Percentiles rank a stretch among this genome's conserved stretches.
Conservation (phyloP, 2,888 invertebrate genomes). For the Pharmacophagus antenor region DNA sequence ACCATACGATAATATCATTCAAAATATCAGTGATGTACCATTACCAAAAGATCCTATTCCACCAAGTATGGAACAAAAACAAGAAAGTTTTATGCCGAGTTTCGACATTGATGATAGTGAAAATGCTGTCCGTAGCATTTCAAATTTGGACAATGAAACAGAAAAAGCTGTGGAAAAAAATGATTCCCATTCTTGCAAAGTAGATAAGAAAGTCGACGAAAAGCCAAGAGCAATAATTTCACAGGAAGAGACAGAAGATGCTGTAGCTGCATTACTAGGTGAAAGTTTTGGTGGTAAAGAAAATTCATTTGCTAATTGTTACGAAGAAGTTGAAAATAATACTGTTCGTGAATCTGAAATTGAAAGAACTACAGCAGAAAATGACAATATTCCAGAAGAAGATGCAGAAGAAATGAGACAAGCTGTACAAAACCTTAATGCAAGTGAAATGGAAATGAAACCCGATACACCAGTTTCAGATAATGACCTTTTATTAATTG, state of each 20-base stretch:
- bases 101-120: slow-evolving; percentile 85
- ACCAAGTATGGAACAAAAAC: slow-evolving; percentile 44
- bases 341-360: slow-evolving; percentile 64
- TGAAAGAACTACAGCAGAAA: slow-evolving; percentile 67
- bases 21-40: slow-evolving; percentile 74
- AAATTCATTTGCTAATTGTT: slow-evolving; percentile 78
- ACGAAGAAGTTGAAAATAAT: slow-evolving; percentile 75
- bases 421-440: slow-evolving; percentile 90
- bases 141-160: slow-evolving; percentile 70
- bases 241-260: slow-evolving; percentile 95
- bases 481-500: slow-evolving; percentile 90
- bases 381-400: slow-evolving; percentile 83
- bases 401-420: slow-evolving; percentile 92
- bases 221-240: slow-evolving; percentile 92
- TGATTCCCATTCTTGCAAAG: slow-evolving; percentile 55
- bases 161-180: slow-evolving; percentile 56
- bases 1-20: slow-evolving; percentile 58
- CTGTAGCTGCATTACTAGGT: slow-evolving; percentile 92
- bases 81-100: slow-evolving; percentile 84
- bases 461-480: slow-evolving; percentile 93
- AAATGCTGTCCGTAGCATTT: slow-evolving; percentile 90
- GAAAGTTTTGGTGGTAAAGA: slow-evolving; percentile 89
- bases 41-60: slow-evolving; percentile 58
- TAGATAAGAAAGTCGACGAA: slow-evolving; percentile 84
- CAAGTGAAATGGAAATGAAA: slow-evolving; percentile 86